Base-by-base conservation (phyloP, 2,888 invertebrate species). In the Loripinus fragilis region DNA sequence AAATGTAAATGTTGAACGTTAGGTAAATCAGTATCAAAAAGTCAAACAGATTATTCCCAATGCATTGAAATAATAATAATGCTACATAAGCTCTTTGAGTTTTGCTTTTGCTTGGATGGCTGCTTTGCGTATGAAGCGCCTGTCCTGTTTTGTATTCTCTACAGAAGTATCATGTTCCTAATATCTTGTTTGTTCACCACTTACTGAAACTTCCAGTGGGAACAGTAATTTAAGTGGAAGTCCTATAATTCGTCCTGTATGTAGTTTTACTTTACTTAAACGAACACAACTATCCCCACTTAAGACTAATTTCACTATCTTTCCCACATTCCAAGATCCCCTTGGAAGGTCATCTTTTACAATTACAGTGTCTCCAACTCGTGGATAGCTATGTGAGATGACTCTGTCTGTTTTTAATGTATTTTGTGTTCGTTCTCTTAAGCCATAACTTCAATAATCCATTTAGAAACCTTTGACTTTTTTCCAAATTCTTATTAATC, bases 391-490 rank as follows among this genome's bases (percentile, higher is more conserved):
- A 25, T 52, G 23, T n/a, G 25, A 52, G 15, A 52, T 7, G n/a
- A 52, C 25, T 52, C 25, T 52, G 2, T 25, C 52, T n/a, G n/a
- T n/a, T 42, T 67, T 67, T 41, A 67, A 41, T 2, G 17, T 25
- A 7, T 41, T 20, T 41, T 8, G 20, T 25, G 17, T 45, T 8
- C 50, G 28, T 69, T 69, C 69, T 28, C 69, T 17, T 20, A 69
- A 30, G 50, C 52, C 23, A 52, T 25, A 52, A 20, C 20, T 20
- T 48, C 48, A 15, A 48, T 20, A 48, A 48, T 20, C 15, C 38
- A 38, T 71, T 60, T 41, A 64, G 17, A n/a, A 60, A 41, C 35
- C 25, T 55, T 25, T 71, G 64, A 15, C 71, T 60, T 45, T 71
- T 71, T 64, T 71, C 64, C 64, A 60, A 10, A 25, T 25, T 28